Conservation (phyloP, 2,797 vertebrate species). For the Squalus acanthias region DNA sequence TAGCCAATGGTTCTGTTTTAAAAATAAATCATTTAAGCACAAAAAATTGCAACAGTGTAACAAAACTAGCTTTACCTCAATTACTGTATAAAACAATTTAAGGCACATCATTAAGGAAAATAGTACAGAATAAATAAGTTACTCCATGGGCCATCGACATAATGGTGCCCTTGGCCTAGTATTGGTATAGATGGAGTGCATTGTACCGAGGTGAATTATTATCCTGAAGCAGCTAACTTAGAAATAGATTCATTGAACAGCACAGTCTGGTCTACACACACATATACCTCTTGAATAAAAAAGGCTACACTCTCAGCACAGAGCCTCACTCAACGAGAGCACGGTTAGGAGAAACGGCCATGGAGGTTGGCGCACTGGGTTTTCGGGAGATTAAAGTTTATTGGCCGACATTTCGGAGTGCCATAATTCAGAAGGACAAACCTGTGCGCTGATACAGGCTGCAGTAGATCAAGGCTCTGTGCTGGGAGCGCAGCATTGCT, state of each 20-base stretch:
- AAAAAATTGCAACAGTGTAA: neutral
- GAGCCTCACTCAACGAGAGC: neutral
- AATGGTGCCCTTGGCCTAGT: neutral
- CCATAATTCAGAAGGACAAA: neutral
- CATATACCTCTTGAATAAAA: neutral
- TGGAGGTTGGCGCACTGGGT: no score
- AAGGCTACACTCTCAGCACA: neutral
- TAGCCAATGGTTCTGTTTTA: neutral
- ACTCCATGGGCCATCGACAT: neutral
- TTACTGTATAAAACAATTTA: neutral
- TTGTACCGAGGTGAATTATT: neutral
- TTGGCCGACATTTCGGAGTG: neutral
- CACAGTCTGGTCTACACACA: neutral
- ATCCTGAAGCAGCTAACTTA: neutral
- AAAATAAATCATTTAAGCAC: slow-evolving; percentile 9
- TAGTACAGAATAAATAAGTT: slow-evolving; percentile 7
- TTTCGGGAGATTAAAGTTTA: neutral
- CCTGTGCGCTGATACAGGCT: neutral
- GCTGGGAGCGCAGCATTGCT: neutral
- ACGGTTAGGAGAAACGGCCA: neutral
- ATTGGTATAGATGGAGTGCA: neutral
- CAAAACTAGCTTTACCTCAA: slow-evolving; percentile 9
- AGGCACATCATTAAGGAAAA: neutral
- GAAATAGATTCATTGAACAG: neutral
- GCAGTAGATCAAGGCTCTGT: neutral